A percentile compares a stretch with the other conserved stretches of the same genome.
Evolutionary conservation across 2,888 invertebrate species (phyloP).

Genomic region (Charanyca ferruginea): DNA sequence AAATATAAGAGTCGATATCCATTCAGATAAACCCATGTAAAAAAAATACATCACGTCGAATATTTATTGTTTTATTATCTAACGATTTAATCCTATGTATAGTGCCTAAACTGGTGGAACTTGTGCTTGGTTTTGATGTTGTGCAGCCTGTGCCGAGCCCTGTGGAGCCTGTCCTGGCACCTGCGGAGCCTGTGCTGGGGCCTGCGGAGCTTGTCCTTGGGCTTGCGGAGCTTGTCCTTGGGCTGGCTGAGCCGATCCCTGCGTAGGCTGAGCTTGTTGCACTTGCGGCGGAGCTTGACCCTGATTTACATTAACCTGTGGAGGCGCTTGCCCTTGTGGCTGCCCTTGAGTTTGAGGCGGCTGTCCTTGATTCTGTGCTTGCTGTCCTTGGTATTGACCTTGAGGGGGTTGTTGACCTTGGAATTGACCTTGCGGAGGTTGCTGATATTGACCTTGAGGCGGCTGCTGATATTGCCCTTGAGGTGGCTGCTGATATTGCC

Average conservation of each 20-base stretch:
- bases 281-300: slow-evolving; percentile 49
- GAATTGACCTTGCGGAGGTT: slow-evolving; percentile 59
- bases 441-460: slow-evolving; percentile 65
- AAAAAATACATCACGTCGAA: slow-evolving; percentile 23
- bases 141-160: slow-evolving; percentile 19
- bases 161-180: slow-evolving; percentile 49
- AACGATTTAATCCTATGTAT: slow-evolving; percentile 48
- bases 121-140: slow-evolving; percentile 48
- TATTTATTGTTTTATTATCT: slow-evolving; percentile 27
- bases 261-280: slow-evolving; percentile 47
- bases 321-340: slow-evolving; percentile 53
- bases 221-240: slow-evolving; percentile 44
- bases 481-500: slow-evolving; percentile 42
- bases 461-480: slow-evolving; percentile 63
- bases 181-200: slow-evolving; percentile 41
- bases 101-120: slow-evolving; percentile 34
- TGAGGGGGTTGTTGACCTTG: slow-evolving; percentile 65
- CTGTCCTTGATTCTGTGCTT: slow-evolving; percentile 34
- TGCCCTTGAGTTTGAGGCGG: slow-evolving; percentile 59
- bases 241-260: slow-evolving; percentile 20
- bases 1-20: slow-evolving; percentile 39
- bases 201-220: slow-evolving; percentile 4
- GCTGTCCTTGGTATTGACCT: slow-evolving; percentile 37
- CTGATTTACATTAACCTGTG: slow-evolving; percentile 55
- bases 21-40: slow-evolving; percentile 17